Base-by-base conservation (phyloP, 2,113 vertebrate species). In the Polypterus bichir region DNA sequence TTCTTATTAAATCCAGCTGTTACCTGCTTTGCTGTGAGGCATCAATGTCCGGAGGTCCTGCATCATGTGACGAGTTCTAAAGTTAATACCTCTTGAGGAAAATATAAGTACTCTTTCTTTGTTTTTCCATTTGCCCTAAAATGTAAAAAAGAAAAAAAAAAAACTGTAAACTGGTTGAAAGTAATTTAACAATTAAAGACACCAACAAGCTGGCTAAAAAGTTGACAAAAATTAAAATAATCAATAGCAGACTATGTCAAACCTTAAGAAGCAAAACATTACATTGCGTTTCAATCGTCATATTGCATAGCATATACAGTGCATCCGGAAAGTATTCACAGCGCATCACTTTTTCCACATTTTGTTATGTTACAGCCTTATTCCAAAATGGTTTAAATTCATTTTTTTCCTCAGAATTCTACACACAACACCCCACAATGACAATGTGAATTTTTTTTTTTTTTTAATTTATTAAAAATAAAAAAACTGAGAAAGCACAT, bases 11-110 rank as follows among this genome's bases (percentile, higher is more conserved):
- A 27, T 27, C 4, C 27, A 10, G 47, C 11, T 27, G 27, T 56
- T 7, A 98, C 96, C 95, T 79, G 91, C 87, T 92, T 97, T 99
- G 46, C 92, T 77, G 71, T 99, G 96, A 52, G 96, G 96, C 95
- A 99, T 98, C 71, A 99, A 58, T 1, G 76, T 96, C 70, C 88
- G 86, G 9, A 98, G 77, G 61, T 99, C 96, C 60, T 95, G 88
- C 96, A 99, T 97, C 61, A 99, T 68, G 49, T 99, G 96, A 64
- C 96, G 87, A 4, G 94, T 94, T 73, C 94, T 90, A 77, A 92
- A 99, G 78, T 88, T 89, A 73, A 97, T 92, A 54, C 96, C 96
- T 70, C 95, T 91, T 0, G 95, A 99, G 56, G 95, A 99, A 69
- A 99, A 99, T 68, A 98, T 90, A 46, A 99, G 86, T 70, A 99